Evolutionary conservation across 1,140 invertebrate species (phyloP).

Genomic region (Hycleus phaleratus): DNA sequence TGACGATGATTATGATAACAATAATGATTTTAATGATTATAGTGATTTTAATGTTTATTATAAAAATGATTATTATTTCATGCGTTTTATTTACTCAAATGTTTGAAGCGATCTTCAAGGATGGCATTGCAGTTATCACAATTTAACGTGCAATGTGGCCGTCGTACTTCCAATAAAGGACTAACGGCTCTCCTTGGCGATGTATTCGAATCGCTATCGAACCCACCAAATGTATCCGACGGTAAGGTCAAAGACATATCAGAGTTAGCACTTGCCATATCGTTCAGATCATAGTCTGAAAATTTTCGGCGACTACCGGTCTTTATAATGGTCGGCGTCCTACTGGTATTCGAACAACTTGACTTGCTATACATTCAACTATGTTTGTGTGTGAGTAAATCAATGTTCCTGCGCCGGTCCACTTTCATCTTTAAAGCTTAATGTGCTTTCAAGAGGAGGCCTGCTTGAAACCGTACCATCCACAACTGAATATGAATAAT

Average conservation of each 20-base stretch:
- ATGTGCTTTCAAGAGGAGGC: neutral
- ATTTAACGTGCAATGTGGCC: conserved; percentile 64
- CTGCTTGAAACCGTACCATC: neutral
- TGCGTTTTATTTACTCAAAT: conserved; percentile 43
- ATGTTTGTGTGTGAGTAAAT: conserved; percentile 21
- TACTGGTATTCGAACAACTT: conserved; percentile 7
- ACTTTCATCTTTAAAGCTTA: conserved; percentile 9
- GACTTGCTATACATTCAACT: neutral
- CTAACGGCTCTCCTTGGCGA: conserved; percentile 59
- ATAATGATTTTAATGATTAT: too few species aligned
- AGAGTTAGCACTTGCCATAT: conserved; percentile 14
- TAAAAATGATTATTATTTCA: too few species aligned
- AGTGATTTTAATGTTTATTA: too few species aligned
- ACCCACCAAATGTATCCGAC: conserved; percentile 26
- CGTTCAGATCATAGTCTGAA: conserved; percentile 14
- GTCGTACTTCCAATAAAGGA: conserved; percentile 56
- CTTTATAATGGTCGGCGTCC: conserved; percentile 8
- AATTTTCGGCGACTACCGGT: conserved; percentile 1
- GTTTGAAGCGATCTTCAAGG: conserved; percentile 60
- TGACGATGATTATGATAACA: too few species aligned
- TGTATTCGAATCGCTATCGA: conserved; percentile 40
- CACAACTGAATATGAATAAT: neutral
- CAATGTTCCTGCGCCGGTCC: conserved; percentile 28
- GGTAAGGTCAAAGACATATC: conserved; percentile 47
- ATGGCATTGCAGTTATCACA: conserved; percentile 60